Conservation (phyloP, 1,140 invertebrate species). For the Oryzaephilus surinamensis region DNA sequence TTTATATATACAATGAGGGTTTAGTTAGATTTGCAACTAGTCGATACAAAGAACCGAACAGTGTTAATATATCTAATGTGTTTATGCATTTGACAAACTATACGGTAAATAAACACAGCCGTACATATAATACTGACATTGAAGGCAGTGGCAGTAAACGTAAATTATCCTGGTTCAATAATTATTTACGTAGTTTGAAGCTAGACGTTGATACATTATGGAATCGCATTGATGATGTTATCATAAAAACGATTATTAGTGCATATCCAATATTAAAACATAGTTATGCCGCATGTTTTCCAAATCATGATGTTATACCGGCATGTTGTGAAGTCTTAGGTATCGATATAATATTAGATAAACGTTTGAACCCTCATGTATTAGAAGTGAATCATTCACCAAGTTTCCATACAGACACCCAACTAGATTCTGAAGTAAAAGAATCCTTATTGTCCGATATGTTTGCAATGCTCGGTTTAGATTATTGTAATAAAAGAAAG, state of each 20-base stretch:
- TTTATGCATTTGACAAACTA: constrained; percentile 99
- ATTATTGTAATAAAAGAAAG: constrained; percentile 64
- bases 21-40: constrained; percentile 83
- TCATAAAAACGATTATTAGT: constrained; percentile 80
- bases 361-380: constrained; percentile 73
- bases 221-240: constrained; percentile 77
- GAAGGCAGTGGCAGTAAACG: constrained; percentile 76
- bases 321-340: constrained; percentile 86
- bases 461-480: constrained; percentile 71
- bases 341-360: constrained; percentile 78
- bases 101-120: constrained; percentile 84
- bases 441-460: constrained; percentile 71
- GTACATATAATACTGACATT: constrained; percentile 62
- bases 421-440: constrained; percentile 75
- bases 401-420: constrained; percentile 78
- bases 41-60: constrained; percentile 68
- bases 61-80: constrained; percentile 68
- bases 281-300: constrained; percentile 80
- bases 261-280: constrained; percentile 77
- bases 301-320: constrained; percentile 68
- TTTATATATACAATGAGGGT: constrained; percentile 94
- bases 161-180: constrained; percentile 71
- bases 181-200: constrained; percentile 55
- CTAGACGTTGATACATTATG: constrained; percentile 66
- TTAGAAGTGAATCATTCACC: constrained; percentile 88